Percentiles rank a stretch among this genome's conserved stretches.
These are phyloP conservation scores for Megalonaias nervosa DNA, from an alignment of 1,140 invertebrate species.

Conservation along the genomic window DNA sequence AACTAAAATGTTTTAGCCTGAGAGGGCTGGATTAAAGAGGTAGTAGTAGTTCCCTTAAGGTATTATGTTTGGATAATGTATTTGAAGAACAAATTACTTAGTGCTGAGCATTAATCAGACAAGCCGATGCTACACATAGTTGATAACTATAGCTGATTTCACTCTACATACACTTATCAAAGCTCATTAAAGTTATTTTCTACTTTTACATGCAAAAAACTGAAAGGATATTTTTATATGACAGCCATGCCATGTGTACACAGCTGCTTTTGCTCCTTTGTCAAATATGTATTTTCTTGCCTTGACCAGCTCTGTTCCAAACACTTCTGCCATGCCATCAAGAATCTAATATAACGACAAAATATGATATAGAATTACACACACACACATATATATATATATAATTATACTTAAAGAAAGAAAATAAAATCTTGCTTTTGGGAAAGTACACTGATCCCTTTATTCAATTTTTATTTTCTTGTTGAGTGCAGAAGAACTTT, in stretches of 20 bases:
- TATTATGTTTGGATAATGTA: no score
- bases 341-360: slow-evolving; percentile 77
- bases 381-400: neutral
- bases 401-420: neutral
- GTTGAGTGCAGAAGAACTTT: no score
- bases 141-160: no score
- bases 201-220: neutral
- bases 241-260: slow-evolving; percentile 97
- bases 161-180: neutral
- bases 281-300: slow-evolving; percentile 94
- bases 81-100: no score
- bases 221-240: slow-evolving; percentile 76
- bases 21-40: no score
- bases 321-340: slow-evolving; percentile 93
- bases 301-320: slow-evolving; percentile 96
- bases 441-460: neutral
- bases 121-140: no score
- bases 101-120: no score
- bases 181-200: neutral
- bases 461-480: no score
- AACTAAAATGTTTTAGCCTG: no score
- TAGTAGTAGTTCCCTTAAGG: no score
- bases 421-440: neutral
- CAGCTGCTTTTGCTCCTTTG: slow-evolving; percentile 92
- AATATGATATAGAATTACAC: neutral